Base-by-base conservation (phyloP, 2,797 vertebrate species). In the Sebastes hubbsi region DNA sequence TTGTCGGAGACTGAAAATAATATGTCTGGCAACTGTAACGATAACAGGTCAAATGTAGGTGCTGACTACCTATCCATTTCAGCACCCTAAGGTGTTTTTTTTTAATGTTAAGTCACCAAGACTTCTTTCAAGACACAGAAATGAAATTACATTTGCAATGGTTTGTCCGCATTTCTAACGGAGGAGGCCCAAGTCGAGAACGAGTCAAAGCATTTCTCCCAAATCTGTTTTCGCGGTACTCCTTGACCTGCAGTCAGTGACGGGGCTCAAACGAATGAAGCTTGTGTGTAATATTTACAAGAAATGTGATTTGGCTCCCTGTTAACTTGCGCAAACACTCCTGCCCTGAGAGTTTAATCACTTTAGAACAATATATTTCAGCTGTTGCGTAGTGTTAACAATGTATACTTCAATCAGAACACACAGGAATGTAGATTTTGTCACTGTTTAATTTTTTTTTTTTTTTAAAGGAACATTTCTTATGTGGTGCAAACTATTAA, bases 361-460 rank as follows among this genome's bases (percentile, higher is more conserved):
- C 69, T 72, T 20, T 69, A 73, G 76, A 77, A 70, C 79, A 77
- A 67, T 49, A 62, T 32, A 24, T 84, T 81, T 87, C 80, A 62
- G 70, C 60, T 65, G 54, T 75, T 20, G 27, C 3, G 22, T 82
- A 63, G 76, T 81, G 81, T 86, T 88, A 63, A 77, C 85, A 46
- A 72, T 75, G 76, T 87, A 71, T 75, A 83, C 90, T 87, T 92
- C 72, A 88, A 85, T 89, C 80, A 70, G 67, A 90, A 87, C 75
- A 86, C 78, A 80, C 88, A 79, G 81, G 91, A 94, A 92, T 91
- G 87, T 93, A 92, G 86, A 60, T 87, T 83, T 85, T 84, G 68
- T 85, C 55, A 52, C 62, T 59, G 55, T 88, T 70, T 77, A 7
- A 30, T 56, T 70, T 62, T 67, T 38, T 75, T 72, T 27, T 70